These are phyloP conservation scores for Drosophila kurseongensis DNA, from an alignment of 1,140 invertebrate genomes.

Conservation along the genomic window DNA sequence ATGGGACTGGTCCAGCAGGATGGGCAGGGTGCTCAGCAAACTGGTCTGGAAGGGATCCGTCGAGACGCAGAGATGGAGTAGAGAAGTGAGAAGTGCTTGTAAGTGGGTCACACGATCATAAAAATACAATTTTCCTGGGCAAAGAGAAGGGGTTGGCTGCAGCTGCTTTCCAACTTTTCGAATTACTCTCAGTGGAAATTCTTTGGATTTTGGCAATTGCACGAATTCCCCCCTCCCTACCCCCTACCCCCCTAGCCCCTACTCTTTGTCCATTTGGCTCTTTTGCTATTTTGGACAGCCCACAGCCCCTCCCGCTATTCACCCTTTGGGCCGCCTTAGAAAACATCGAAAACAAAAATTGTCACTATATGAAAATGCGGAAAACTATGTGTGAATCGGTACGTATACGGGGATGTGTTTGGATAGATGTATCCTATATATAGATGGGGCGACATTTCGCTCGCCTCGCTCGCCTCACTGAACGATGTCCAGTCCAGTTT, in stretches of 20 bases:
- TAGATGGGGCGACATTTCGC: constrained; percentile 71
- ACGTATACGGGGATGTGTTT: constrained; percentile 28
- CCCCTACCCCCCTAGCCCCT: background rate
- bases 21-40: constrained; percentile 92
- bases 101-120: constrained; percentile 55
- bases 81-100: background rate
- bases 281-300: constrained; percentile 69
- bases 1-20: constrained; percentile 92
- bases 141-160: constrained; percentile 34
- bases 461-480: constrained; percentile 41
- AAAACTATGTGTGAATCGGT: constrained; percentile 76
- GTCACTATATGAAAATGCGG: constrained; percentile 78
- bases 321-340: constrained; percentile 48
- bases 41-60: constrained; percentile 86
- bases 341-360: constrained; percentile 63
- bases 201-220: constrained; percentile 79
- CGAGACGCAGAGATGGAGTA: background rate
- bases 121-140: constrained; percentile 51
- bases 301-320: constrained; percentile 4
- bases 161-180: constrained; percentile 61
- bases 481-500: constrained; percentile 75
- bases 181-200: constrained; percentile 64
- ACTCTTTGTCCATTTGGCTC: constrained; percentile 15
- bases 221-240: constrained; percentile 21
- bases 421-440: constrained; percentile 63